Percentiles rank a stretch among this genome's conserved stretches.
phyloP scores from a whole-genome alignment of 2,888 invertebrate genomes.

The Liodrosophila aerea region DNA sequence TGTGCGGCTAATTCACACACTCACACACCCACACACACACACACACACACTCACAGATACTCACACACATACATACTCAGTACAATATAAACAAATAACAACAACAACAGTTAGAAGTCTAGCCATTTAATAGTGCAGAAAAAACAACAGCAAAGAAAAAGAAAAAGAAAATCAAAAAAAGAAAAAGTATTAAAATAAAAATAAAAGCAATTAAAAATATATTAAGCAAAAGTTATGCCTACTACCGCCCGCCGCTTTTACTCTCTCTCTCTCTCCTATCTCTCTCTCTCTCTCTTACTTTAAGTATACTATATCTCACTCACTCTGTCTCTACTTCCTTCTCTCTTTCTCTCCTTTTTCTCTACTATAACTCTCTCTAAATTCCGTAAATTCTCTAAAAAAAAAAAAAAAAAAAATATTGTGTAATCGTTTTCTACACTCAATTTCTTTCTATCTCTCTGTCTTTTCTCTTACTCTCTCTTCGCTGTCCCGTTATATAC shows the following conservation, averaged over 20 bases:
- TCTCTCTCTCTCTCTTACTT: slow-evolving; percentile 34
- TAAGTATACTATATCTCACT: slow-evolving; percentile 22
- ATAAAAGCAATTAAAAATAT: slow-evolving; percentile 19
- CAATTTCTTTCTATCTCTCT: slow-evolving; percentile 31
- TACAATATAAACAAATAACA: slow-evolving; percentile 17
- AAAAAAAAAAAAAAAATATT: no score
- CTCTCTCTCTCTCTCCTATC: slow-evolving; percentile 58
- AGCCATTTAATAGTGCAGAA: slow-evolving; percentile 57
- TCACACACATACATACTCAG: slow-evolving; percentile 11
- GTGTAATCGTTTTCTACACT: slow-evolving; percentile 48
- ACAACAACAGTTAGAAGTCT: slow-evolving; percentile 54
- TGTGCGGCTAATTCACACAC: slow-evolving; percentile 3
- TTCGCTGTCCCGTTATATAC: slow-evolving; percentile 47
- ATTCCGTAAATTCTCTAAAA: slow-evolving; percentile 41
- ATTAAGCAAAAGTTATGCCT: slow-evolving; percentile 73
- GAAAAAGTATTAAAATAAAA: slow-evolving; percentile 10
- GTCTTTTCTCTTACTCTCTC: slow-evolving; percentile 35
- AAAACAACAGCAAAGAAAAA: slow-evolving; percentile 27
- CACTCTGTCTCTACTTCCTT: slow-evolving; percentile 40
- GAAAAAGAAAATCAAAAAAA: slow-evolving; percentile 3
- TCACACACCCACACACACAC: slow-evolving; percentile 12
- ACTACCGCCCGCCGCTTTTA: slow-evolving; percentile 75
- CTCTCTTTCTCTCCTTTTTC: slow-evolving; percentile 23
- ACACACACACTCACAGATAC: slow-evolving; percentile 10
- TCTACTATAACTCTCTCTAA: slow-evolving; percentile 24